A percentile compares a stretch with the other conserved stretches of the same genome.
Evolutionary conservation across 2,888 invertebrate species (phyloP).

Genomic region (Eristalis tenax): DNA sequence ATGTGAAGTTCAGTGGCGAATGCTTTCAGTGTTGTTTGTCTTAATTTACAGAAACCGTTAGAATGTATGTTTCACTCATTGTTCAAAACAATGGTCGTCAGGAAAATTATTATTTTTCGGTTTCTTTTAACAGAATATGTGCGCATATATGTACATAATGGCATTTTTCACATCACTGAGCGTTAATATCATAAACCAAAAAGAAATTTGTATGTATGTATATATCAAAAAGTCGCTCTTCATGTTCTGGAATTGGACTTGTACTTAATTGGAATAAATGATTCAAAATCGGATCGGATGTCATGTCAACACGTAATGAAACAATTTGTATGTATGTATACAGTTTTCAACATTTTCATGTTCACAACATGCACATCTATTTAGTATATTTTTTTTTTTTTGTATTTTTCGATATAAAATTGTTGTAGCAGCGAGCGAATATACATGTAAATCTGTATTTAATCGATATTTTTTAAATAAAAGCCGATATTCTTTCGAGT

Average conservation of each 20-base stretch:
- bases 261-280: neutral
- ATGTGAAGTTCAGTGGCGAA: neutral
- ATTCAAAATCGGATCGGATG: neutral
- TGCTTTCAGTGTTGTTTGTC: neutral
- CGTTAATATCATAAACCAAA: neutral
- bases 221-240: neutral
- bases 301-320: neutral
- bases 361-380: neutral
- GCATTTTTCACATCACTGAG: neutral
- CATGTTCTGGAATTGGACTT: neutral
- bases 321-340: neutral
- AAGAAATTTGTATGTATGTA: neutral
- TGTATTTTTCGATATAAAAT: neutral
- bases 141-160: constrained; percentile 1
- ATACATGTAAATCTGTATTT: constrained; percentile 1
- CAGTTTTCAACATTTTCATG: neutral
- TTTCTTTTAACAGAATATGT: neutral
- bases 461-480: neutral
- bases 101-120: neutral
- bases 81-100: neutral
- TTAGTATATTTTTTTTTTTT: neutral
- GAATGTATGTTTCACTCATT: neutral
- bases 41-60: neutral
- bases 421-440: constrained; percentile 1
- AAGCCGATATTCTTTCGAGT: neutral